Conservation (phyloP, 2,888 invertebrate genomes). For the Omphaloscelis lunosa region DNA sequence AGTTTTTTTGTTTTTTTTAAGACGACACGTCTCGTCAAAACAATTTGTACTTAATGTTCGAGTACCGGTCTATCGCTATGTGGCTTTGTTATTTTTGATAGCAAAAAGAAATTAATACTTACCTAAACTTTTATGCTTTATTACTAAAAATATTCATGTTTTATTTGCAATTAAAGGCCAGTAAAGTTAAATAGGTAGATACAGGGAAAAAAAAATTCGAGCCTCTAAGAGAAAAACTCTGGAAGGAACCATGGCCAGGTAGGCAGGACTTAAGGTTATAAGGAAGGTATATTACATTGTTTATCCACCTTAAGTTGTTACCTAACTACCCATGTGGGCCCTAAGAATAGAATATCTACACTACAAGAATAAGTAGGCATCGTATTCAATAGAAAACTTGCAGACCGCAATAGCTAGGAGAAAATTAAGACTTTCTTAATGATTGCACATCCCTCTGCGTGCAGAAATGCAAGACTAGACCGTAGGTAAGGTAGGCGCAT, state of each 20-base stretch:
- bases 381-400: neutral
- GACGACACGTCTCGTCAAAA: slow-evolving; percentile 42
- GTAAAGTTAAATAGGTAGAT: no score
- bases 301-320: neutral
- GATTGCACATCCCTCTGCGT: neutral
- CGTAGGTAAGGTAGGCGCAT: neutral
- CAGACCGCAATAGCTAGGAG: neutral
- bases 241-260: neutral
- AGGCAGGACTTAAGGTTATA: neutral
- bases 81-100: slow-evolving; percentile 6
- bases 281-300: no score
- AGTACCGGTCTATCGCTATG: slow-evolving; percentile 10
- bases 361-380: no score
- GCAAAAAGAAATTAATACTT: neutral
- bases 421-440: neutral
- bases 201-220: no score
- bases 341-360: neutral
- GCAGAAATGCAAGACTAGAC: neutral
- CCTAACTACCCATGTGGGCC: neutral
- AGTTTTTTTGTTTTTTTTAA: slow-evolving; percentile 69
- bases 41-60: slow-evolving; percentile 26
- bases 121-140: neutral
- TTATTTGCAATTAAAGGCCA: no score
- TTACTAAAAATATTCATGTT: no score
- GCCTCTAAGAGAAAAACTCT: neutral